phyloP scores from a whole-genome alignment of 2,113 vertebrate species.

The Eudyptes chrysolophus region DNA sequence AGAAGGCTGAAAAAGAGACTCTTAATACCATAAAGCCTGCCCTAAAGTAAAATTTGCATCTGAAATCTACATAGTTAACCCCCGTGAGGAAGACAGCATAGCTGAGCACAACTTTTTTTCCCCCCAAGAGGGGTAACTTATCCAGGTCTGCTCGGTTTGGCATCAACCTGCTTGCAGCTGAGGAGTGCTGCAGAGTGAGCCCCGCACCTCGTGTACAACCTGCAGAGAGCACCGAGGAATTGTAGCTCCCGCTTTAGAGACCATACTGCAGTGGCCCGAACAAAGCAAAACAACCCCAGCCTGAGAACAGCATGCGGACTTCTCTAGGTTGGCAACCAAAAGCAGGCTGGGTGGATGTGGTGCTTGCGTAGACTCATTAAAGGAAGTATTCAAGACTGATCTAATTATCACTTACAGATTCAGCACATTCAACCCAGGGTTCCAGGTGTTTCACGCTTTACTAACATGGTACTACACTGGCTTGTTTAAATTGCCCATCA shows the following conservation, averaged over 20 bases:
- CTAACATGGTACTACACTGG: neutral
- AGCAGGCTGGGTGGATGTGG: neutral
- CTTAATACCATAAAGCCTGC: slow-evolving; percentile 41
- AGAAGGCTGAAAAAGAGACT: slow-evolving; percentile 47
- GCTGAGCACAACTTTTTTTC: neutral
- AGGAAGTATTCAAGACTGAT: slow-evolving; percentile 56
- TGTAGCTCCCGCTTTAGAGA: neutral
- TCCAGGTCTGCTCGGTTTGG: neutral
- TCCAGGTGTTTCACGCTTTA: neutral
- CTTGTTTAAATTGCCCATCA: neutral
- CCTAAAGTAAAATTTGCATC: slow-evolving; percentile 56
- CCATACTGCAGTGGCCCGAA: neutral
- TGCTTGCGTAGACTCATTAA: slow-evolving; percentile 21
- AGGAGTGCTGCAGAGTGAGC: neutral
- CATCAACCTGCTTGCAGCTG: neutral
- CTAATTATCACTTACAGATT: slow-evolving; percentile 49
- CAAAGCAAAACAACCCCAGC: neutral
- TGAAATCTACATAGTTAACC: slow-evolving; percentile 43
- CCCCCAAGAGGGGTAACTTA: neutral
- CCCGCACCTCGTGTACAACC: neutral
- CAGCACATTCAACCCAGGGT: neutral
- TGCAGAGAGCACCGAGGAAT: neutral
- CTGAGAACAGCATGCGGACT: neutral
- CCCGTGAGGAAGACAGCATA: slow-evolving; percentile 2
- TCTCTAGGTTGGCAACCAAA: neutral